Base-by-base conservation (phyloP, 1,140 invertebrate genomes). In the Zaprionus ghesquierei region DNA sequence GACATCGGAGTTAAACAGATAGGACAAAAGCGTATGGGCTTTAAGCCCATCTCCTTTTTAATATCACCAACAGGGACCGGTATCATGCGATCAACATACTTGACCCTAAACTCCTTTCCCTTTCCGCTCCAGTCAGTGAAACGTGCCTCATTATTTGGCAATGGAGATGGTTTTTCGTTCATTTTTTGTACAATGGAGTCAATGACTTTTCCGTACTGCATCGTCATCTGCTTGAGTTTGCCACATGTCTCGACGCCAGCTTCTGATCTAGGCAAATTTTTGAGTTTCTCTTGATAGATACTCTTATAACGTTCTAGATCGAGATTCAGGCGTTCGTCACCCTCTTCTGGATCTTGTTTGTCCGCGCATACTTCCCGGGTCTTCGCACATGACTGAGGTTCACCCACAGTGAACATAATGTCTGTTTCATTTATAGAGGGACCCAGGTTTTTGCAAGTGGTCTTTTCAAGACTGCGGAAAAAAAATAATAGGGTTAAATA, bases 1-100 rank as follows among this genome's bases (percentile, higher is more conserved):
- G 80, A 84, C 71, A 89, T 69, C 3, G 75, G 0, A 0, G 23
- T 59, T 18, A 89, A 13, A 35, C 85, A 89, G 20, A 89, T 25
- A 0, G 85, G 85, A 29, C 85, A 89, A 38, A 51, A 81, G 15
- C 85, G 80, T 50, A 79, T 77, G 10, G 84, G 64, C 41, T 77
- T 82, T 0, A 84, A 25, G 6, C 61, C 73, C 3, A 29, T 10
- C 0, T 62, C 54, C 0, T 70, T 63, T 6, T 15, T 15, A 1
- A 60, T 23, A 2, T 89, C 62, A 10, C 53, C 59, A 0, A 73
- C 0, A 0, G 81, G 68, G 2, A 82, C 50, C 2, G 56, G 68
- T 20, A 85, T 78, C 0, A 5, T 38, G 15, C 60, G 70, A 29
- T 61, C 38, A 13, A 61, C 23, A 3, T 33, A 18, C 12, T 44